Conservation (phyloP, 2,888 invertebrate species). For the Pollenia labialis region DNA sequence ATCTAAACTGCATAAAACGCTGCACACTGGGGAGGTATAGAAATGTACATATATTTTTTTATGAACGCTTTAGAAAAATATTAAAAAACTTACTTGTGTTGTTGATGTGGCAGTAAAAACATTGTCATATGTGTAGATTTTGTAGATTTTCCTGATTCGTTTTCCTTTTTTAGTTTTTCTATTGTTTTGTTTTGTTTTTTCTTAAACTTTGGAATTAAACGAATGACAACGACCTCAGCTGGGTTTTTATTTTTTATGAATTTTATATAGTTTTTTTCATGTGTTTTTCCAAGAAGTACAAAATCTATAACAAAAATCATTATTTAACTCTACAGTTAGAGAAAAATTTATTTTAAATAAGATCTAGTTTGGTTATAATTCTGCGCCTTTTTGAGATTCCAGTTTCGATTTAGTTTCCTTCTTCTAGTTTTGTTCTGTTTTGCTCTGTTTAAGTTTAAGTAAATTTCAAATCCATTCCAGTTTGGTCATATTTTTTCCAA, state of each 20-base stretch:
- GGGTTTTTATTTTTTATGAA: constrained; percentile 6
- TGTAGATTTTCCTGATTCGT: constrained; percentile 23
- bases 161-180: neutral
- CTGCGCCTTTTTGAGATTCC: neutral
- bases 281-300: constrained; percentile 15
- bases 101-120: constrained; percentile 75
- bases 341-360: neutral
- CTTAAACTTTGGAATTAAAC: constrained; percentile 53
- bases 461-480: too few relatives aligned
- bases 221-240: constrained; percentile 71
- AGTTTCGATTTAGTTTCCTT: neutral
- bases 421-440: neutral
- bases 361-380: neutral
- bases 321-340: constrained; percentile 1
- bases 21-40: constrained; percentile 46
- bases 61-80: constrained; percentile 2
- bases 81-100: constrained; percentile 62
- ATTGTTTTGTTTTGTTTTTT: neutral
- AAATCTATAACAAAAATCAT: constrained; percentile 20
- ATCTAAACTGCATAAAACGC: constrained; percentile 57
- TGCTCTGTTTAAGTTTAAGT: too few relatives aligned
- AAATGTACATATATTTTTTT: constrained; percentile 76
- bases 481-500: too few relatives aligned
- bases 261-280: constrained; percentile 11
- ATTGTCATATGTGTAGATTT: constrained; percentile 66